Evolutionary conservation across 2,113 vertebrate genomes (phyloP), one percentile per base, ranked within the genome.

Genomic region (Acrocephalus kingi): DNA sequence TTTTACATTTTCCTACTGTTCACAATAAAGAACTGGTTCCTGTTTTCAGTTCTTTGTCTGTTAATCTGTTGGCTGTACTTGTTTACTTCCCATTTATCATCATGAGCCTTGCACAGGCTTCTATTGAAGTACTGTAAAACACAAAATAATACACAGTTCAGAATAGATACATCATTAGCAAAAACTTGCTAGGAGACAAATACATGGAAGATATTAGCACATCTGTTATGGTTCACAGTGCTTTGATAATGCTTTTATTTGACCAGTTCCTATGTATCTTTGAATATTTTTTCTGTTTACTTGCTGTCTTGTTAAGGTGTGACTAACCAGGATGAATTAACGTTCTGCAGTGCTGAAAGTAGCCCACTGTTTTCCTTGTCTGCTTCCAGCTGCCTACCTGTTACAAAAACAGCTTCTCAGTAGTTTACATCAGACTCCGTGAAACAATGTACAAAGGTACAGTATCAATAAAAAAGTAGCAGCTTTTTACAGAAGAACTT

Each of bases 341-440:
- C 54, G 7, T 11, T 55, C n/a, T 78, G 30, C 11, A 7, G 27
- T 25, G 37, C 17, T 82, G 49, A 85, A 66, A 37, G 15, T 19
- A 54, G 10, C 2, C 41, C 37, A 25, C 11, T 15, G 16, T 59
- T 69, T 76, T 48, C 17, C 31, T 80, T 61, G 35, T 51, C 31
- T 2, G 1, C 13, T 75, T 83, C 11, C 43, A 71, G 13, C 18
- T 82, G 15, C 27, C n/a, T 43, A 43, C 3, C 13, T 0, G 0
- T 25, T 56, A 62, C 9, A 71, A 39, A 66, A 75, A 7, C 7
- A 83, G 8, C 14, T 86, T 67, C 52, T 67, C 22, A 23, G 3
- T 79, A 33, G 11, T 66, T 85, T 48, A 22, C 6, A 24, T 61
- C 49, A 77, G 35, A 64, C 25, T 54, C 48, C 43, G 11, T 0